Conservation (phyloP, 1,140 invertebrate genomes). For the Rhyzopertha dominica region DNA sequence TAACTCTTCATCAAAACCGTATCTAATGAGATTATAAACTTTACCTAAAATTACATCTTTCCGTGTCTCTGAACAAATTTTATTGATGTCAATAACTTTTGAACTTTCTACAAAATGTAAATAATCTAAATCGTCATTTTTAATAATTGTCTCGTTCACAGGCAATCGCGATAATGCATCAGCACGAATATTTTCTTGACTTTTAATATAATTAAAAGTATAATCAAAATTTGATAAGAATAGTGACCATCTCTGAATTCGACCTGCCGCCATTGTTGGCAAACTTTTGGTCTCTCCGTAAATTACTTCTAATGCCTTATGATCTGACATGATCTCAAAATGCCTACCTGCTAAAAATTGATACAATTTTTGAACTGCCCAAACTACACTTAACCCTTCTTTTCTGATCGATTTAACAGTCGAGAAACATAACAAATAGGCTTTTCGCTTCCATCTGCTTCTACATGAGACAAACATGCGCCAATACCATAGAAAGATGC, state of each 20-base stretch:
- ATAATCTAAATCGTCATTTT: constrained; percentile 11
- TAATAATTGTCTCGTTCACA: constrained; percentile 6
- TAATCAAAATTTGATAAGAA: constrained; percentile 38
- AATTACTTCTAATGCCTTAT: constrained; percentile 46
- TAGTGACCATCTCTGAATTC: constrained; percentile 38
- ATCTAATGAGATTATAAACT: constrained; percentile 9
- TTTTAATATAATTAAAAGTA: too few species aligned
- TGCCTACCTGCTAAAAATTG: constrained; percentile 43
- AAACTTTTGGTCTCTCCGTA: constrained; percentile 40
- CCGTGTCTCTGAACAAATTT: constrained; percentile 10
- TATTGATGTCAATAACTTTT: constrained; percentile 5
- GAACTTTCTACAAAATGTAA: constrained; percentile 11
- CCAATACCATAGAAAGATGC: too few species aligned
- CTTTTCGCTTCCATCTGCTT: too few species aligned
- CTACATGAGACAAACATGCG: too few species aligned
- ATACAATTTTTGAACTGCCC: constrained; percentile 49
- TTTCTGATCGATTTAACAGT: constrained; percentile 45
- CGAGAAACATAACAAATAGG: constrained; percentile 41
- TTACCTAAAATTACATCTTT: not conserved
- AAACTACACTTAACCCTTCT: constrained; percentile 51
- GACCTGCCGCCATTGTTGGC: constrained; percentile 29
- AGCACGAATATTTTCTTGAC: constrained; percentile 29
- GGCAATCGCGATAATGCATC: constrained; percentile 25
- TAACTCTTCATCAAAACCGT: constrained; percentile 2
- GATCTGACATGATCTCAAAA: constrained; percentile 49